These are phyloP conservation scores for Carcharodon carcharias DNA, from an alignment of 2,797 vertebrate genomes.

Conservation along the genomic window DNA sequence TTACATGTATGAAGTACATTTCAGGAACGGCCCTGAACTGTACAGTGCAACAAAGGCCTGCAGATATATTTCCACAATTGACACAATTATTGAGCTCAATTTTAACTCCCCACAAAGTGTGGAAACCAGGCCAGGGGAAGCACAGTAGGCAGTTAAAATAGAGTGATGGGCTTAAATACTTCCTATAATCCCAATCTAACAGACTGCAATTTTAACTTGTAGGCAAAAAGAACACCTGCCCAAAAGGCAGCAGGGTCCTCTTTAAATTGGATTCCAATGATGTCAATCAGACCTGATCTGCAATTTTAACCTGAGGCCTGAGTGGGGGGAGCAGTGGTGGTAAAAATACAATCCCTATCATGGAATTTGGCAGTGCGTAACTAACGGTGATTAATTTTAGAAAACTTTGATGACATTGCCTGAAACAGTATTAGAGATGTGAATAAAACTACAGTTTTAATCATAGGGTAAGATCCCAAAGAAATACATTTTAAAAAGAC, in stretches of 20 bases:
- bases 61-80: neutral
- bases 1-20: neutral
- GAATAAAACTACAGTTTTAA: conserved; percentile 12
- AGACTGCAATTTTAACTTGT: neutral
- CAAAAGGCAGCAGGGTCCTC: neutral
- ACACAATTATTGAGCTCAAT: neutral
- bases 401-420: neutral
- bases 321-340: neutral
- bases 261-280: neutral
- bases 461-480: neutral
- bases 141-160: neutral
- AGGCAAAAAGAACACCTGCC: neutral
- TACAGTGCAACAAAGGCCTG: neutral
- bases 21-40: neutral
- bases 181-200: neutral
- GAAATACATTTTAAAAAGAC: neutral
- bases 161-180: neutral
- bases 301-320: conserved; percentile 9
- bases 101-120: neutral
- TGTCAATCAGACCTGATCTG: neutral
- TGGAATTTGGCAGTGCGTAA: neutral
- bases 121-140: neutral
- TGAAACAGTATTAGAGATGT: conserved; percentile 14
- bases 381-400: conserved; percentile 15
- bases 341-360: neutral